Evolutionary conservation across 1,140 invertebrate genomes (phyloP).

Genomic region (Ceratosolen solmsi): DNA sequence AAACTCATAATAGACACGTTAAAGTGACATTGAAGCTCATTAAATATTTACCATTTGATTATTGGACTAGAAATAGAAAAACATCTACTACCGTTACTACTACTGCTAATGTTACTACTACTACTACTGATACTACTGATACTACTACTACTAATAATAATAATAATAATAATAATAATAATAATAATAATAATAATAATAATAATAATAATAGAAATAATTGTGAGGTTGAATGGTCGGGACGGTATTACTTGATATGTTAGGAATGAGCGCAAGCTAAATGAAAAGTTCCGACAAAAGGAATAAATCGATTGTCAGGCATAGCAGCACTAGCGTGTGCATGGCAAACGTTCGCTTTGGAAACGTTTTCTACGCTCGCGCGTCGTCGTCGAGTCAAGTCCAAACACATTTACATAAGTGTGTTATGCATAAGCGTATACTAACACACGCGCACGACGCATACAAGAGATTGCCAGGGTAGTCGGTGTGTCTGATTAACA

Average conservation of each 20-base stretch:
- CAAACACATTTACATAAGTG: constrained; percentile 44
- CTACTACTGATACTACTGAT: too few relatives aligned
- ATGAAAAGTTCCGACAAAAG: constrained; percentile 9
- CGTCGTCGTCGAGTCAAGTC: neutral
- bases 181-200: too few relatives aligned
- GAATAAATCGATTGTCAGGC: constrained; percentile 22
- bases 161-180: too few relatives aligned
- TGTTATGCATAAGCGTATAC: neutral
- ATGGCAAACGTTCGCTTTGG: neutral
- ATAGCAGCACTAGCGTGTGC: neutral
- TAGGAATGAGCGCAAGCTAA: neutral
- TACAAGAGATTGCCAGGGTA: neutral
- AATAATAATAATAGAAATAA: too few relatives aligned
- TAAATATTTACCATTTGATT: too few relatives aligned
- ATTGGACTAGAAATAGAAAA: too few relatives aligned
- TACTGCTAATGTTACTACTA: too few relatives aligned
- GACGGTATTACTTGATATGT: neutral
- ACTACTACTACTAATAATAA: too few relatives aligned
- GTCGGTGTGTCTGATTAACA: constrained; percentile 65
- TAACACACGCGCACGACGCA: neutral
- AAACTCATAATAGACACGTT: too few relatives aligned
- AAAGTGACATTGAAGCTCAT: too few relatives aligned
- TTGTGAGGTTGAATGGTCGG: too few relatives aligned
- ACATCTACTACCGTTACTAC: too few relatives aligned
- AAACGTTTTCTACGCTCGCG: constrained; percentile 3